Conservation (phyloP, 2,113 vertebrate species). For the Rissa tridactyla region DNA sequence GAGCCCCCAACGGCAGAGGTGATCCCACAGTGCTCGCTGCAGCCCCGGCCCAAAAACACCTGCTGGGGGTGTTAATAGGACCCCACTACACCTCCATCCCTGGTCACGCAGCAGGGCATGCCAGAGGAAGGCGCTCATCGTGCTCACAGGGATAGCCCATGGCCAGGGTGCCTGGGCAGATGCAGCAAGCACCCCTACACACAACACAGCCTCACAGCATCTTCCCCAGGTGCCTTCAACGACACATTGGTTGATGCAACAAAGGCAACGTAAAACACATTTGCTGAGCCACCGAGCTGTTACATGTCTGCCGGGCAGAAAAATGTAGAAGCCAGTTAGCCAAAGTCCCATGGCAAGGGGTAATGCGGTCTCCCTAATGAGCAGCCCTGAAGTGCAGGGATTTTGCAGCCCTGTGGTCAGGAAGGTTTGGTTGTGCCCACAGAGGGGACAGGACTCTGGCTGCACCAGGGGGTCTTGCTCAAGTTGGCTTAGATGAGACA, state of each 20-base stretch:
- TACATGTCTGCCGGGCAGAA: background rate
- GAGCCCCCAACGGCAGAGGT: background rate
- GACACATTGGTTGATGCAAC: background rate
- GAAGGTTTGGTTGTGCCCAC: background rate
- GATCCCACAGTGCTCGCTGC: background rate
- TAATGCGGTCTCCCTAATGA: background rate
- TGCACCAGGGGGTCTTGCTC: fast-evolving
- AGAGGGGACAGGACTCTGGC: background rate
- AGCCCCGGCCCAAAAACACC: background rate
- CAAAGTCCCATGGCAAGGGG: background rate
- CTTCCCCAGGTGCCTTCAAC: background rate
- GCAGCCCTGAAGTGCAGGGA: background rate
- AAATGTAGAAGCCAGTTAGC: background rate
- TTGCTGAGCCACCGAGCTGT: conserved; percentile 24
- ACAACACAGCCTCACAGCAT: background rate
- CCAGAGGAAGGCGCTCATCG: fast-evolving
- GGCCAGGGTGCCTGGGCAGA: too few relatives aligned
- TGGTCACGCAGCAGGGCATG: fast-evolving
- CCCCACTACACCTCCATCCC: too few relatives aligned
- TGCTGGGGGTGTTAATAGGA: background rate
- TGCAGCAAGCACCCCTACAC: background rate
- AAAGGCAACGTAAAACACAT: background rate
- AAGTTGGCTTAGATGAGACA: background rate
- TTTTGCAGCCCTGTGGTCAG: background rate
- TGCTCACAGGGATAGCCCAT: background rate